Percentiles rank a stretch among this genome's conserved stretches.
Conservation (phyloP, 2,797 vertebrate genomes). For the Danio aesculapii region DNA sequence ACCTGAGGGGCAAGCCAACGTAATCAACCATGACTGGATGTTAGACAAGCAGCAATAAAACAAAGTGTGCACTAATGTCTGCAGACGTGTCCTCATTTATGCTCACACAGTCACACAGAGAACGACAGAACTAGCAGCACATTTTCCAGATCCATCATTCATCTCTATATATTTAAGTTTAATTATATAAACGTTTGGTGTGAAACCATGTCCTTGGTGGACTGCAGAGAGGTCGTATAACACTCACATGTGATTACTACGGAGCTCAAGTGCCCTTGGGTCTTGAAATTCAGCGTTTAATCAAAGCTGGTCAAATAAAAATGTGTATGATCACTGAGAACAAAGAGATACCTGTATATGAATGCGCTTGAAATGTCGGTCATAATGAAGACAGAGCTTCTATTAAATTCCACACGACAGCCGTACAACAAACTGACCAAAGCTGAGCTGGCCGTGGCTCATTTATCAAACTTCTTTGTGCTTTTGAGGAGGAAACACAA, state of each 20-base stretch:
- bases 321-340: conserved; percentile 13
- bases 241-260: conserved; percentile 20
- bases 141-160: neutral
- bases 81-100: neutral
- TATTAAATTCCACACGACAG: conserved; percentile 21
- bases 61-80: neutral
- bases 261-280: conserved; percentile 1
- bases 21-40: neutral
- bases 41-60: neutral
- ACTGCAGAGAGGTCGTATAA: neutral
- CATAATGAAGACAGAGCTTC: conserved; percentile 46
- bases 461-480: conserved; percentile 48
- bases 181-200: neutral
- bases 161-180: too few relatives aligned
- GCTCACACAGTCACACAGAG: neutral
- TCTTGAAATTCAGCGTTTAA: conserved; percentile 16
- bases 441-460: conserved; percentile 20
- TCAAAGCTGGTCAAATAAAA: conserved; percentile 24
- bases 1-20: conserved; percentile 5
- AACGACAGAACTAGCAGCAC: neutral
- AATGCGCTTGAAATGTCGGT: conserved; percentile 18
- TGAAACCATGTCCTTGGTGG: neutral
- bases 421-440: conserved; percentile 8
- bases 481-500: conserved; percentile 30
- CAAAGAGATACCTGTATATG: conserved; percentile 19